phyloP scores from a whole-genome alignment of 2,113 vertebrate genomes.

The Trogon surrucura region DNA sequence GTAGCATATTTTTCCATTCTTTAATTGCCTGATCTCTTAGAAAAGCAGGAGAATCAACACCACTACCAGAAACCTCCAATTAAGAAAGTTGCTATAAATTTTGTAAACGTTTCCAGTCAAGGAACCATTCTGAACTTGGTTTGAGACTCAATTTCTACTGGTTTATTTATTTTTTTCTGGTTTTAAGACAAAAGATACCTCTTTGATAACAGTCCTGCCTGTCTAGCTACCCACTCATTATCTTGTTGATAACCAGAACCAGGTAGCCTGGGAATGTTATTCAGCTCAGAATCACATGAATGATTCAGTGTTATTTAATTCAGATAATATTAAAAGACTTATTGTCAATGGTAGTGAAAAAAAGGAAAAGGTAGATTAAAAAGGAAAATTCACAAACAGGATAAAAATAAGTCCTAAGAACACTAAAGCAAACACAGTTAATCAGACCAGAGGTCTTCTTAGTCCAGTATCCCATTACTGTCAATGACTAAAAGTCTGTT shows the following conservation, averaged over 20 bases:
- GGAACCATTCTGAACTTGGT: background rate
- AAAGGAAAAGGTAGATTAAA: background rate
- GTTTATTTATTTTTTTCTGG: background rate
- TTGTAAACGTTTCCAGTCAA: background rate
- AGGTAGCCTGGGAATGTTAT: background rate
- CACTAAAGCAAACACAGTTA: background rate
- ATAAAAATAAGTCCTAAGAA: background rate
- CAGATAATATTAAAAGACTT: background rate
- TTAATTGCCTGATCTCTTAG: background rate
- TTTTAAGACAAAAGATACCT: background rate
- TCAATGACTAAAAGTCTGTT: background rate
- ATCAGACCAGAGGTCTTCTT: background rate
- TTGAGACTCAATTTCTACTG: background rate
- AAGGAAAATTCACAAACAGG: background rate
- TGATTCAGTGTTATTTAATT: background rate
- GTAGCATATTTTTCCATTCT: background rate
- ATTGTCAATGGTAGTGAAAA: background rate
- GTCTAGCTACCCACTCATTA: background rate
- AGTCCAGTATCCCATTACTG: background rate
- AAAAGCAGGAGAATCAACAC: background rate
- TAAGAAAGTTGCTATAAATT: background rate
- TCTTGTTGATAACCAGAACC: background rate
- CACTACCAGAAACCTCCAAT: background rate
- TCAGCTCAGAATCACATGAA: background rate
- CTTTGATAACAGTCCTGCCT: conserved; percentile 1